Evolutionary conservation across 2,797 vertebrate genomes (phyloP).

Genomic region (Sebastes iracundus): DNA sequence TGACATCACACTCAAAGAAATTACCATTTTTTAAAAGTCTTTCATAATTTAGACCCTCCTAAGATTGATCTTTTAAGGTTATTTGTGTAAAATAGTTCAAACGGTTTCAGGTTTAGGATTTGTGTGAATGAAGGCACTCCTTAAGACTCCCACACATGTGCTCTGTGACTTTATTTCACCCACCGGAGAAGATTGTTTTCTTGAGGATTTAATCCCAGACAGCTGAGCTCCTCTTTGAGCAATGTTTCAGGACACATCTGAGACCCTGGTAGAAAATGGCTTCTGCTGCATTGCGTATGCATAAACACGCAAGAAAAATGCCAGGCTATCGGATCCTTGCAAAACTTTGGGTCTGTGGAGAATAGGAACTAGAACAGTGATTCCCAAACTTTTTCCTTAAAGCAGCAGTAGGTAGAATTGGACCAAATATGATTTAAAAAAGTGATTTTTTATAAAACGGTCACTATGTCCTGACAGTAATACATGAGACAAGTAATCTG

Average conservation of each 20-base stretch:
- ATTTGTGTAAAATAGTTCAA: neutral
- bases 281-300: neutral
- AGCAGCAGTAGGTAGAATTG: too few relatives aligned
- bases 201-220: conserved; percentile 21
- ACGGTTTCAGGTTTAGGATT: neutral
- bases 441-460: too few relatives aligned
- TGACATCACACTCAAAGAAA: neutral
- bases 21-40: neutral
- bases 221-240: conserved; percentile 38
- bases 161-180: conserved; percentile 12
- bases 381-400: too few relatives aligned
- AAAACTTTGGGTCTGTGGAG: neutral
- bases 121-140: conserved; percentile 18
- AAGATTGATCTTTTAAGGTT: neutral
- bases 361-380: neutral
- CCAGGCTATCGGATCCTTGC: neutral
- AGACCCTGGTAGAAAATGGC: conserved; percentile 2
- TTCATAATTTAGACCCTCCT: neutral
- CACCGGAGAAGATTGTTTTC: conserved; percentile 7
- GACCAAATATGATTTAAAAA: too few relatives aligned
- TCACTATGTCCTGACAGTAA: too few relatives aligned
- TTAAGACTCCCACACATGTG: conserved; percentile 35
- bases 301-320: neutral
- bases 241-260: conserved; percentile 12
- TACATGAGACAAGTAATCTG: too few relatives aligned